Evolutionary conservation across 2,113 vertebrate species (phyloP).

Genomic region (Ceyx melanurus): DNA sequence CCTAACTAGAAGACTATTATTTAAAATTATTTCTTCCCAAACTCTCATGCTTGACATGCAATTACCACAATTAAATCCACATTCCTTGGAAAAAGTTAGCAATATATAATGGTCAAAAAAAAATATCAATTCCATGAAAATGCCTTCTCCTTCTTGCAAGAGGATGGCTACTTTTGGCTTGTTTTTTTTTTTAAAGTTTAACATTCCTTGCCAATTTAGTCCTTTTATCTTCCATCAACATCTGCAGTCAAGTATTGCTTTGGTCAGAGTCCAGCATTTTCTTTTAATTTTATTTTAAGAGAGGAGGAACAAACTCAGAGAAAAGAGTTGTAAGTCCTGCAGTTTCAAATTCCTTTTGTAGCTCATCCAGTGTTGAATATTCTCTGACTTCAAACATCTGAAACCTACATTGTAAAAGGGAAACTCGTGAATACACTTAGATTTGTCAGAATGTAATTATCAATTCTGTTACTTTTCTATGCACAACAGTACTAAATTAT

Average conservation of each 20-base stretch:
- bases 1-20: slow-evolving; percentile 26
- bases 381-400: slow-evolving; percentile 84
- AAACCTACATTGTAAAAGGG: slow-evolving; percentile 75
- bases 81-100: slow-evolving; percentile 6
- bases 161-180: not conserved
- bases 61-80: slow-evolving; percentile 6
- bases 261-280: not conserved
- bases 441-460: slow-evolving; percentile 75
- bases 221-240: slow-evolving; percentile 2
- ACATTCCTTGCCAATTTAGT: not conserved
- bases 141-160: not conserved
- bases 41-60: slow-evolving; percentile 22
- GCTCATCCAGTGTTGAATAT: slow-evolving; percentile 74
- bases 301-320: slow-evolving; percentile 73
- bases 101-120: not conserved
- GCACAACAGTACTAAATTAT: slow-evolving; percentile 76
- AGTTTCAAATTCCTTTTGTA: slow-evolving; percentile 82
- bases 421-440: slow-evolving; percentile 66
- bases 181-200: not conserved
- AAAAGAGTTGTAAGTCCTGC: slow-evolving; percentile 76
- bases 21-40: not conserved
- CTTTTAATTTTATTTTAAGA: slow-evolving; percentile 62
- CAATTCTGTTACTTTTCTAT: slow-evolving; percentile 70
- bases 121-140: not conserved
- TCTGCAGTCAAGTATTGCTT: not conserved